Conservation (phyloP, 2,113 vertebrate genomes). For the Pleuronectes platessa region DNA sequence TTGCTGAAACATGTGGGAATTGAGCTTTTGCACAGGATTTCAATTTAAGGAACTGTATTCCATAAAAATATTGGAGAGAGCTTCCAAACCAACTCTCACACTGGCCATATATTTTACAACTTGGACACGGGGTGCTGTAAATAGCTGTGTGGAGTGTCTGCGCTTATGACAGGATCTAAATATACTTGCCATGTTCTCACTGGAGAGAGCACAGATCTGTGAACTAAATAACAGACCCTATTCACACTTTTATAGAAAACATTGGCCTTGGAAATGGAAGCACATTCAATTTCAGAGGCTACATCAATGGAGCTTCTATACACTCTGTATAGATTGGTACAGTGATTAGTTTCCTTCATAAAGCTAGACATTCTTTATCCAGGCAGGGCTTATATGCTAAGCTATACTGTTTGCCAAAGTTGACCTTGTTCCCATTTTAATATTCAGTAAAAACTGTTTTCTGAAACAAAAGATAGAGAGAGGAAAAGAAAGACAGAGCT, state of each 20-base stretch:
- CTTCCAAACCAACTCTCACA: conserved; percentile 40
- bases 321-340: background rate
- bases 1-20: conserved; percentile 43
- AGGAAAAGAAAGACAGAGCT: conserved; percentile 17
- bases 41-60: conserved; percentile 54
- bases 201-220: background rate
- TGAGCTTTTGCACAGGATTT: conserved; percentile 54
- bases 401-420: conserved; percentile 6
- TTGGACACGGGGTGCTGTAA: conserved; percentile 38
- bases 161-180: conserved; percentile 48
- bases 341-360: background rate
- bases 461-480: conserved; percentile 28
- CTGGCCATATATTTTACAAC: conserved; percentile 52
- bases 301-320: background rate
- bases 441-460: conserved; percentile 45
- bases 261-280: background rate
- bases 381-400: conserved; percentile 14
- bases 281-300: background rate
- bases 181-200: conserved; percentile 31
- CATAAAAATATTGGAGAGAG: conserved; percentile 27
- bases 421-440: conserved; percentile 44
- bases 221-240: conserved; percentile 6
- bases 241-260: conserved; percentile 1
- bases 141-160: conserved; percentile 42
- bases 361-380: background rate